Conservation (phyloP, 2,113 vertebrate species). For the Onychostruthus taczanowskii region DNA sequence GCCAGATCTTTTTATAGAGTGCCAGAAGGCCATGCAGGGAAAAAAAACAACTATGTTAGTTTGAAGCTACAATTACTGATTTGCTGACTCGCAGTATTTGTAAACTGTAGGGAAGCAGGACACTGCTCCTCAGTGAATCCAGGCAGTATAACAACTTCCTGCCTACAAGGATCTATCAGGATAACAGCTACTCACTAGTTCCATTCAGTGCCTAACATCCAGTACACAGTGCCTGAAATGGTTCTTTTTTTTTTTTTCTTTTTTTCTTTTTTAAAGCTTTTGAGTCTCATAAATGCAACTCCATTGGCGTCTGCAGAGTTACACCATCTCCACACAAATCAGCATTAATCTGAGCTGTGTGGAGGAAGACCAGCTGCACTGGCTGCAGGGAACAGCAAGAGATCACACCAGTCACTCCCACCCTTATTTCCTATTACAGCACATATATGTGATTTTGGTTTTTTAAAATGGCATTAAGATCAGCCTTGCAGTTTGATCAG, state of each 20-base stretch:
- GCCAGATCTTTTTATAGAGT: neutral
- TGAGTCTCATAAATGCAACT: neutral
- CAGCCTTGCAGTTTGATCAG: neutral
- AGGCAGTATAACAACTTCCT: neutral
- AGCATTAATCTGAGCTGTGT: neutral
- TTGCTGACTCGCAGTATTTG: neutral
- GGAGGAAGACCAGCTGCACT: neutral
- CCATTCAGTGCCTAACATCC: neutral
- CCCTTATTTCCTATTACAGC: neutral
- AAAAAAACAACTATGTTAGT: neutral
- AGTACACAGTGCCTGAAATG: neutral
- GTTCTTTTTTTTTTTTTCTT: neutral
- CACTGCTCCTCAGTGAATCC: neutral
- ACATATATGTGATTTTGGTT: neutral
- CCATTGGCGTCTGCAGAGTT: neutral
- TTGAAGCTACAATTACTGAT: neutral
- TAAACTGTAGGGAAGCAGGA: neutral
- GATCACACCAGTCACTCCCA: neutral
- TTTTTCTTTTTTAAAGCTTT: neutral
- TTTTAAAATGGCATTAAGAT: neutral
- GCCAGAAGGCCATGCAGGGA: neutral
- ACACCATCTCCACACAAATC: neutral
- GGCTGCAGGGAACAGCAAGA: neutral
- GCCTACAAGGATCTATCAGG: neutral
- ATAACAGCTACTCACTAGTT: neutral